phyloP scores from a whole-genome alignment of 2,888 invertebrate species.

The Campoplex capitator region DNA sequence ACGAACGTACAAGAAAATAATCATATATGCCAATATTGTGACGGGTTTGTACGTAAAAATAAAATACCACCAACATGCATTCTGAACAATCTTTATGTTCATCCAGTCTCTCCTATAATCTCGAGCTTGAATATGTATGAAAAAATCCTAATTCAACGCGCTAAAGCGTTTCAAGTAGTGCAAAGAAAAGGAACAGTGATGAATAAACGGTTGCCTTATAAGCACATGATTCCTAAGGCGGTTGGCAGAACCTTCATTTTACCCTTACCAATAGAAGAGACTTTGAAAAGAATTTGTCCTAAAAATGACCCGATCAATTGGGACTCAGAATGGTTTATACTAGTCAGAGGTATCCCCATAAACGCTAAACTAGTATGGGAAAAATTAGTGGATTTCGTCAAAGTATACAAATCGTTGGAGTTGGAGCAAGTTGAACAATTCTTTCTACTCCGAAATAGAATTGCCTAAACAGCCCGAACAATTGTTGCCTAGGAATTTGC shows the following conservation, averaged over 20 bases:
- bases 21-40: conserved; percentile 65
- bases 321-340: conserved; percentile 77
- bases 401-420: conserved; percentile 72
- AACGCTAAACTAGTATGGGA: conserved; percentile 76
- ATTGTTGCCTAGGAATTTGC: conserved; percentile 15
- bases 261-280: conserved; percentile 73
- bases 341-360: conserved; percentile 76
- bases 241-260: conserved; percentile 77
- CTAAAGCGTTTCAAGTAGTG: conserved; percentile 80
- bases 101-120: conserved; percentile 66
- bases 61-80: conserved; percentile 73
- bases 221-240: conserved; percentile 69
- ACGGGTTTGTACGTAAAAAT: conserved; percentile 67
- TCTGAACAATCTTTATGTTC: conserved; percentile 71
- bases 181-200: conserved; percentile 75
- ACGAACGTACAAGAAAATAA: neutral
- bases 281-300: conserved; percentile 11
- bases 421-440: conserved; percentile 76
- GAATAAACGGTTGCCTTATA: conserved; percentile 75
- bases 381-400: conserved; percentile 34
- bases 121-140: conserved; percentile 71
- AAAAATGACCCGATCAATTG: conserved; percentile 73
- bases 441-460: conserved; percentile 72
- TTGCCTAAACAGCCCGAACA: conserved; percentile 67
- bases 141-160: conserved; percentile 75